These are phyloP conservation scores for Origma solitaria DNA, from an alignment of 2,113 vertebrate species.

Conservation along the genomic window DNA sequence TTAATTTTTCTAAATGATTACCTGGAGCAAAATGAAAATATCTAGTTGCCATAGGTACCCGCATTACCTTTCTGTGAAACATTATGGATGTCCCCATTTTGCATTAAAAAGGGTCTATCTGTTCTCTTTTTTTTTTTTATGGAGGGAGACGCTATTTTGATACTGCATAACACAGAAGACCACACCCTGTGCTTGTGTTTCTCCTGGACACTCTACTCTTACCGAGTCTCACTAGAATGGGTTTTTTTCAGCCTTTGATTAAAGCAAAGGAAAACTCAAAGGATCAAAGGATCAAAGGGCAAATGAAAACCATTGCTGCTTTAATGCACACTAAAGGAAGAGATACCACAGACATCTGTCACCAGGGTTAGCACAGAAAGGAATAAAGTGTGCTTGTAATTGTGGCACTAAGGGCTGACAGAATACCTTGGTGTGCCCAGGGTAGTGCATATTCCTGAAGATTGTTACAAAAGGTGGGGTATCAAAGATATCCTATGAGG, in stretches of 20 bases:
- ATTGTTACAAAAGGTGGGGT: background rate
- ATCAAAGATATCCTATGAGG: background rate
- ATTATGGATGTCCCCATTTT: background rate
- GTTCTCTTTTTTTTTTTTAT: background rate
- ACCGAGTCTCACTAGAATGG: background rate
- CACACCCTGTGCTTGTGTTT: background rate
- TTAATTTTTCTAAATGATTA: conserved; percentile 11
- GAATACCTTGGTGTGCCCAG: background rate
- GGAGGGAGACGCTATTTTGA: background rate
- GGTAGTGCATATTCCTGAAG: background rate
- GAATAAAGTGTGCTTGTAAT: background rate
- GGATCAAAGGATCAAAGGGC: background rate
- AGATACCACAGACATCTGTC: background rate
- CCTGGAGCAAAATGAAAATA: background rate
- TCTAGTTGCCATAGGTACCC: background rate
- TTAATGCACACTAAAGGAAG: background rate
- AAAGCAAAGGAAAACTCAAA: background rate
- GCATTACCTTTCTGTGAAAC: background rate
- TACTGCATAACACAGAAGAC: background rate
- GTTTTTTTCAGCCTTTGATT: background rate
- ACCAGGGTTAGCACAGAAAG: background rate
- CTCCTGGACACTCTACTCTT: background rate
- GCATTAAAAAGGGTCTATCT: background rate
- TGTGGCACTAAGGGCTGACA: background rate
- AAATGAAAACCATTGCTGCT: background rate